Base-by-base conservation (phyloP, 2,797 vertebrate species). In the Megaceryle alcyon region DNA sequence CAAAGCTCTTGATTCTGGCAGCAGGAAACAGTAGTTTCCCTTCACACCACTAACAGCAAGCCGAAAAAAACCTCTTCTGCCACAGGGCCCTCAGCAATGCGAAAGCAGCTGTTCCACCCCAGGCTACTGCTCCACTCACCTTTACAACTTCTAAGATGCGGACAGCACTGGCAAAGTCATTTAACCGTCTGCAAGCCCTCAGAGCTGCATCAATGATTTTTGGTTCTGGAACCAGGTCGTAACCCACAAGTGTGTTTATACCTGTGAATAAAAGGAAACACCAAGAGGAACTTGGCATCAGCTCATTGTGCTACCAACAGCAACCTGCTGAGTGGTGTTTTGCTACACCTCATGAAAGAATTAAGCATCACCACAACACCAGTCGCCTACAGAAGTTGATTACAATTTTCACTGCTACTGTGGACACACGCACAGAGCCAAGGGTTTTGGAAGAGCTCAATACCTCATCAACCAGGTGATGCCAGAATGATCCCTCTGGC, bases 211-310 rank as follows among this genome's bases (percentile, higher is more conserved):
- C 99, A 3, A 99, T 94, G 92, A 99, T 99, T 97, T 99, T 99
- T 94, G 99, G 99, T 96, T 99, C 99, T 2, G 99, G 99, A 93
- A 99, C 99, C 96, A 99, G 97, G 96, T 99, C 99, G 10, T 99
- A 99, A 41, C 99, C 98, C 71, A 99, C 98, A 75, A 99, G 97
- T 0, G 99, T 99, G 97, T 99, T 99, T 98, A 99, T 98, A 65
- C 99, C 99, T 99, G 95, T 57, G 88, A 95, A 83, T 44, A n/a
- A 5, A 57, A 51, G n/a, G 39, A 41, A 87, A 54, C 14, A 43
- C 6, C 51, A 26, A 4, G 6, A 83, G 4, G 6, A 70, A 17
- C 22, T 7, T 8, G 23, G 25, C 23, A 16, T 10, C 49, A 65
- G 59, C 44, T 25, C 20, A 46, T 3, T 14, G 0, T 0, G 7